These are phyloP conservation scores for Phortica magna DNA, from an alignment of 2,888 invertebrate genomes.

Conservation along the genomic window DNA sequence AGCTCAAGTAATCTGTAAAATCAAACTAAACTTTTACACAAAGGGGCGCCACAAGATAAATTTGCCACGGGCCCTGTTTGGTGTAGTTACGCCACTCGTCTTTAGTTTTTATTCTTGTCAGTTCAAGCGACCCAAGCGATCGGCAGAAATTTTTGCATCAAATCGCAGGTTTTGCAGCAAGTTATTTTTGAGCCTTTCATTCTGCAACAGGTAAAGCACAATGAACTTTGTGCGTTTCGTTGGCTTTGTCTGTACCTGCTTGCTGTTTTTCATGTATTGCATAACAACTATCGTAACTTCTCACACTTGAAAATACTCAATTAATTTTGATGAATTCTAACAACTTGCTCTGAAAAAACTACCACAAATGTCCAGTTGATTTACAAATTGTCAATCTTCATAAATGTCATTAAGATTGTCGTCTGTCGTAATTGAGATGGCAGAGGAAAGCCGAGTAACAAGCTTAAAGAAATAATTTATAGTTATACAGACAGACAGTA, in stretches of 20 bases:
- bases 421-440: background rate
- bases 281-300: conserved; percentile 1
- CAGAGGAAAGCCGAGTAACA: background rate
- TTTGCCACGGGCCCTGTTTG: too few relatives aligned
- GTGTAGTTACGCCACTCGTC: too few relatives aligned
- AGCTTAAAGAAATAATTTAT: background rate
- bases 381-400: conserved; percentile 65
- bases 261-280: conserved; percentile 2
- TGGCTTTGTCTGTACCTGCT: background rate
- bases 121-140: background rate
- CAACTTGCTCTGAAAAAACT: background rate
- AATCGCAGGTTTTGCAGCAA: background rate
- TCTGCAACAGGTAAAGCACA: conserved; percentile 63
- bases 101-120: conserved; percentile 7
- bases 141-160: conserved; percentile 8
- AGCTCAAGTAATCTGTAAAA: too few relatives aligned
- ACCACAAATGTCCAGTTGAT: background rate
- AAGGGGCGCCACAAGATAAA: too few relatives aligned
- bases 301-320: conserved; percentile 13
- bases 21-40: too few relatives aligned
- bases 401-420: conserved; percentile 62
- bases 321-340: conserved; percentile 1
- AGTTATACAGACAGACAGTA: conserved; percentile 12
- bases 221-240: conserved; percentile 55
- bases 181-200: background rate